phyloP scores from a whole-genome alignment of 2,797 vertebrate genomes.

The Sparus aurata region DNA sequence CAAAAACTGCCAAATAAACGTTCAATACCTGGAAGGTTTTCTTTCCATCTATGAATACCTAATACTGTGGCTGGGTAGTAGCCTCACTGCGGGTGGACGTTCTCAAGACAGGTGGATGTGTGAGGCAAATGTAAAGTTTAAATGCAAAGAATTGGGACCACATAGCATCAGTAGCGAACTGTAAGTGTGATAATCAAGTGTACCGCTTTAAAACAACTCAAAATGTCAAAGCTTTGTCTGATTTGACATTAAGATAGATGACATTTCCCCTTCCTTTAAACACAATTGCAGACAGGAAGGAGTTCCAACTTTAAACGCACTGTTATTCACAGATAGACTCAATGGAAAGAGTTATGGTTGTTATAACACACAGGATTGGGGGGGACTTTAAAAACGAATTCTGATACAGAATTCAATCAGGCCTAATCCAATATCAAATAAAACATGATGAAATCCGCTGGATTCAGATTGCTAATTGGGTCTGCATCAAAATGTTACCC shows the following conservation, averaged over 20 bases:
- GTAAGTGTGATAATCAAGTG: not conserved
- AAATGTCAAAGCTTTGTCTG: not conserved
- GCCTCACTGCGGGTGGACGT: not conserved
- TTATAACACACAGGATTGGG: not conserved
- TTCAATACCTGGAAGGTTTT: constrained; percentile 7
- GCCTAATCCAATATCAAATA: no score
- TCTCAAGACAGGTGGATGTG: not conserved
- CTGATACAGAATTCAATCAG: no score
- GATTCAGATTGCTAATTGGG: no score
- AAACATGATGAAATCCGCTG: no score
- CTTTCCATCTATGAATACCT: not conserved
- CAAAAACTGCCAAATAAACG: constrained; percentile 30
- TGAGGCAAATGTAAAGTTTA: not conserved
- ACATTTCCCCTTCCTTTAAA: not conserved
- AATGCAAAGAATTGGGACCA: not conserved
- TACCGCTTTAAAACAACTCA: not conserved
- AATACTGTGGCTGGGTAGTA: not conserved
- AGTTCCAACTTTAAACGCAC: no score
- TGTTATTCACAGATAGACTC: not conserved
- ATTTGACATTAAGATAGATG: not conserved
- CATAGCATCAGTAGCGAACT: not conserved
- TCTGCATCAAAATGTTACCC: no score
- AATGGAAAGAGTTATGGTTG: not conserved
- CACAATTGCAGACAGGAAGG: not conserved
- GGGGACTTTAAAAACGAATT: no score